Evolutionary conservation across 2,797 vertebrate species (phyloP).

Genomic region (Oreonectes daqikongensis): DNA sequence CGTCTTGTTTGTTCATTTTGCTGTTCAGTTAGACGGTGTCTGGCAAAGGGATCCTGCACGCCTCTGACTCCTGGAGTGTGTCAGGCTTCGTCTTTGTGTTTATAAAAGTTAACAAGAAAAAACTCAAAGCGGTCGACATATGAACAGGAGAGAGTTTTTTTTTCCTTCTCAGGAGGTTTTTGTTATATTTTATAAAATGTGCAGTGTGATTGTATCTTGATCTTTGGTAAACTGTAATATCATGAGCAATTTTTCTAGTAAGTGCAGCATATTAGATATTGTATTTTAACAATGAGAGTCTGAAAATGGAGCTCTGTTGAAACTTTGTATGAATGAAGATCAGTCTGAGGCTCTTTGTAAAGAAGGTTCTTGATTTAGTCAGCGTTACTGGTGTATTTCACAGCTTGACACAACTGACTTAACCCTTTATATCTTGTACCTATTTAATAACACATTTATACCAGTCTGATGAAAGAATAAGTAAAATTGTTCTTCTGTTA

Average conservation of each 20-base stretch:
- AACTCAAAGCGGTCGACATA: constrained; percentile 34
- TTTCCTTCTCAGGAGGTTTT: constrained; percentile 37
- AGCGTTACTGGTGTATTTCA: background rate
- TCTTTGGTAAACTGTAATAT: background rate
- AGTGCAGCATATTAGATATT: background rate
- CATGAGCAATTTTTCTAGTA: background rate
- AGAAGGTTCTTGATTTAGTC: background rate
- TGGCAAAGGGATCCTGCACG: constrained; percentile 20
- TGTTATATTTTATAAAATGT: constrained; percentile 30
- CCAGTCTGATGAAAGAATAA: constrained; percentile 29
- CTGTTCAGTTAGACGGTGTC: constrained; percentile 16
- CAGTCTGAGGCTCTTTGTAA: background rate
- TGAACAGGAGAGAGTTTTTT: constrained; percentile 7
- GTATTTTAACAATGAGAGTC: background rate
- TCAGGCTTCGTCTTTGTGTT: constrained; percentile 56
- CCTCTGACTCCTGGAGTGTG: constrained; percentile 50
- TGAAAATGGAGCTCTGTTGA: background rate
- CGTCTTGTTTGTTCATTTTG: constrained; percentile 46
- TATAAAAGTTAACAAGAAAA: constrained; percentile 50
- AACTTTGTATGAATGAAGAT: background rate
- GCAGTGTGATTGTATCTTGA: too few relatives aligned
- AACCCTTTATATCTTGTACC: background rate
- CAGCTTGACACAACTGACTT: background rate
- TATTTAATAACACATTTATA: constrained; percentile 18
- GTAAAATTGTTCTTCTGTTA: constrained; percentile 17